Conservation (phyloP, 1,140 invertebrate genomes). For the Anastatus disparis region DNA sequence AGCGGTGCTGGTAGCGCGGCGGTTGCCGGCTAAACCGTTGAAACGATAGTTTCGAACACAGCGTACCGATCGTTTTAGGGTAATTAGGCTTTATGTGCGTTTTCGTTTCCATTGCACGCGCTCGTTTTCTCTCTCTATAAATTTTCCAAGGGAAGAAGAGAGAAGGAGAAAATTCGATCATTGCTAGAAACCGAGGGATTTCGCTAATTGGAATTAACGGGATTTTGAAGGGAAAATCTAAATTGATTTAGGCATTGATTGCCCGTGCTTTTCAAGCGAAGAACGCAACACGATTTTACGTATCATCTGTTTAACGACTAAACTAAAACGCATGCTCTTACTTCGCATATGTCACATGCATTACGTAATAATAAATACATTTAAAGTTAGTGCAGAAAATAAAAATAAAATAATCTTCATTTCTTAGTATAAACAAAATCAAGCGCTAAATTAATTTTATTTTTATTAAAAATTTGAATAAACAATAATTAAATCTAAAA, state of each 20-base stretch:
- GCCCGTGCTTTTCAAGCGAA: constrained; percentile 31
- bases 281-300: constrained; percentile 31
- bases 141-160: neutral
- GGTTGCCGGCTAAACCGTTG: too few species aligned
- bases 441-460: too few species aligned
- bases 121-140: too few species aligned
- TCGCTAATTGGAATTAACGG: constrained; percentile 55
- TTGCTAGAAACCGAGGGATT: constrained; percentile 38
- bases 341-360: too few species aligned
- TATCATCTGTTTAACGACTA: constrained; percentile 25
- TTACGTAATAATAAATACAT: too few species aligned
- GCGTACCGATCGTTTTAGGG: constrained; percentile 27
- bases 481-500: too few species aligned
- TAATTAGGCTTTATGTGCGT: constrained; percentile 41
- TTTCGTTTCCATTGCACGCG: neutral
- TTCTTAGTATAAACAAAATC: too few species aligned
- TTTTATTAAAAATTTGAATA: too few species aligned
- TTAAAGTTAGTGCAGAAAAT: too few species aligned
- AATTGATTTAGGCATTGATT: constrained; percentile 48
- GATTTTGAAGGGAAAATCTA: constrained; percentile 43
- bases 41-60: constrained; percentile 30
- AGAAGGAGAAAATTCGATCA: neutral
- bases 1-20: too few species aligned
- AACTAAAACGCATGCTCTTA: too few species aligned
- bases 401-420: too few species aligned